Evolutionary conservation across 53 echinoderm and acorn worm species (phyloP).

Genomic region (Paracentrotus lividus): DNA sequence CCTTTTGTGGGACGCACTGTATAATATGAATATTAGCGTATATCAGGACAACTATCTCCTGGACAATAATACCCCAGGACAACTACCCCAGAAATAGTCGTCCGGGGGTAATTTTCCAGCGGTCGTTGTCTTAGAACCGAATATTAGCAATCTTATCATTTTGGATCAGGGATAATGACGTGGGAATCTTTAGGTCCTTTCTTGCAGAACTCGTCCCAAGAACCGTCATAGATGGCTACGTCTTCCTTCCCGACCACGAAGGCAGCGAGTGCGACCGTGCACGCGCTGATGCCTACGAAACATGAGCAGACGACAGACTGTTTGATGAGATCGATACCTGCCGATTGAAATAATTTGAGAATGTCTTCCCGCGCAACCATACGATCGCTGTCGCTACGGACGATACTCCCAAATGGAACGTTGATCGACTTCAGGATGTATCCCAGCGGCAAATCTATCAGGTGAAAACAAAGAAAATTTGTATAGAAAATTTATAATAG

Average conservation of each 20-base stretch:
- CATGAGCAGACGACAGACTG: constrained; percentile 81
- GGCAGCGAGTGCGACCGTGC: constrained; percentile 82
- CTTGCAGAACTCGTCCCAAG: constrained; percentile 82
- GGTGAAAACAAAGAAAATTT: neutral
- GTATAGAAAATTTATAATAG: neutral
- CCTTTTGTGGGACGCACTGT: too few relatives aligned
- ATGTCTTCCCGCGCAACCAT: constrained; percentile 38
- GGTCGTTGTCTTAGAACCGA: too few relatives aligned
- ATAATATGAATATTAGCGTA: too few relatives aligned
- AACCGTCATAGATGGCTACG: constrained; percentile 80
- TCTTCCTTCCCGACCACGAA: constrained; percentile 83
- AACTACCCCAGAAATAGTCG: too few relatives aligned
- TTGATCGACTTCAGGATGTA: constrained; percentile 40
- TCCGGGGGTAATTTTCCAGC: too few relatives aligned
- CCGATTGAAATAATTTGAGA: constrained; percentile 31
- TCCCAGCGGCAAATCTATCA: constrained; percentile 25
- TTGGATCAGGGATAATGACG: constrained; percentile 15
- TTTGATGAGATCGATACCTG: constrained; percentile 75
- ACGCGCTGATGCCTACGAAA: constrained; percentile 81
- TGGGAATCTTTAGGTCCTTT: neutral
- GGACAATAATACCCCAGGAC: too few relatives aligned
- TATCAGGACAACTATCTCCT: too few relatives aligned
- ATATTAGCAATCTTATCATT: neutral
- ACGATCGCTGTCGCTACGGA: neutral
- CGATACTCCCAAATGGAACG: constrained; percentile 34